A percentile compares a stretch with the other conserved stretches of the same genome.
phyloP scores from a whole-genome alignment of 2,797 vertebrate species.

The Cuniculus paca region DNA sequence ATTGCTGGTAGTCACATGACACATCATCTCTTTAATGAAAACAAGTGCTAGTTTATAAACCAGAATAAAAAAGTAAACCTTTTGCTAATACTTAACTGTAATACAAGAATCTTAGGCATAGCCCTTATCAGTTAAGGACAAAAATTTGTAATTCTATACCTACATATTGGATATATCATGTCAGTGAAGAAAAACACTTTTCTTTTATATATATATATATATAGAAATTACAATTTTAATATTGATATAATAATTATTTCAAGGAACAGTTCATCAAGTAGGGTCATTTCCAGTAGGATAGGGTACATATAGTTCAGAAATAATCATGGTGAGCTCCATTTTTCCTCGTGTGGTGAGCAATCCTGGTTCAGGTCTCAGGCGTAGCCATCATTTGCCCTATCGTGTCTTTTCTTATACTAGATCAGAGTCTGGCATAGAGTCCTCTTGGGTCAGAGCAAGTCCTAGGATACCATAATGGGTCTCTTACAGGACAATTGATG shows the following conservation, averaged over 20 bases:
- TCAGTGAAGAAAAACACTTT: background rate
- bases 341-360: background rate
- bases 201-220: no score
- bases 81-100: background rate
- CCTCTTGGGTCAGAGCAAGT: background rate
- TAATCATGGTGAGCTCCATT: background rate
- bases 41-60: background rate
- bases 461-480: background rate
- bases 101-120: background rate
- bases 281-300: background rate
- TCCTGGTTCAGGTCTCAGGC: background rate
- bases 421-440: background rate
- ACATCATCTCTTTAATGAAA: constrained; percentile 55
- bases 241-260: background rate
- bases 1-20: constrained; percentile 3
- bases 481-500: background rate
- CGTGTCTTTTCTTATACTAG: background rate
- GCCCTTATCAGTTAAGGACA: background rate
- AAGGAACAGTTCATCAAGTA: background rate
- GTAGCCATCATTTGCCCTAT: background rate
- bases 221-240: constrained; percentile 44
- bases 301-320: background rate
- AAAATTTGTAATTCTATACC: background rate
- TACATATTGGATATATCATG: background rate
- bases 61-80: background rate